These are phyloP conservation scores for Gila orcuttii DNA, from an alignment of 2,113 vertebrate species.

Conservation along the genomic window DNA sequence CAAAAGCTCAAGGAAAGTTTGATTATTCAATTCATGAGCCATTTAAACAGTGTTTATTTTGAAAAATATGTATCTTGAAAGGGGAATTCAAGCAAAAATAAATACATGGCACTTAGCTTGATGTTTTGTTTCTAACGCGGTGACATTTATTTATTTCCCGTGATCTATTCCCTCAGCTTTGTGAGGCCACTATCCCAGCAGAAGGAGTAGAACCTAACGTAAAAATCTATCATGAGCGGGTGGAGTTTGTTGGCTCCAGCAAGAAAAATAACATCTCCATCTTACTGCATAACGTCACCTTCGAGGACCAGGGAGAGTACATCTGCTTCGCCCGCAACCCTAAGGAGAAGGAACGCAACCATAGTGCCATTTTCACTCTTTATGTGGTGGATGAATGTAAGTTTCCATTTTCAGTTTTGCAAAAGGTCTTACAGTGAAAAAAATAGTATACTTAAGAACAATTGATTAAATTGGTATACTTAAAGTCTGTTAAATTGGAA, in stretches of 20 bases:
- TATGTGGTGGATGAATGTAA: slow-evolving; percentile 86
- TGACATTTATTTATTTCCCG: too few species aligned
- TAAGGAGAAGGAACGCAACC: slow-evolving; percentile 83
- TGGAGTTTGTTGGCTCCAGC: slow-evolving; percentile 83
- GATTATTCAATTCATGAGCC: too few species aligned
- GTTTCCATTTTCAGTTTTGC: slow-evolving; percentile 58
- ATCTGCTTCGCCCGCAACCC: slow-evolving; percentile 88
- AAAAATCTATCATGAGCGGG: slow-evolving; percentile 66
- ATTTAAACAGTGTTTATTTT: too few species aligned
- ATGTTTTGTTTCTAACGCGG: too few species aligned
- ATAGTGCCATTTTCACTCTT: slow-evolving; percentile 82
- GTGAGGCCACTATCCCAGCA: slow-evolving; percentile 73
- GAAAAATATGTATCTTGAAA: too few species aligned
- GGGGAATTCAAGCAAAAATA: too few species aligned
- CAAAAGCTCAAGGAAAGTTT: too few species aligned
- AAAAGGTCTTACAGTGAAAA: not conserved
- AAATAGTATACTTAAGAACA: too few species aligned
- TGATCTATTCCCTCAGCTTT: slow-evolving; percentile 67
- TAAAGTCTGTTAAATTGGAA: too few species aligned
- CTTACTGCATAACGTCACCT: slow-evolving; percentile 83
- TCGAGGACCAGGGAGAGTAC: slow-evolving; percentile 87
- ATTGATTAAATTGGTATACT: too few species aligned
- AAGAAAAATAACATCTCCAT: slow-evolving; percentile 88
- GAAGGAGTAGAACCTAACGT: slow-evolving; percentile 71
- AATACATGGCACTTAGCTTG: too few species aligned